Conservation (phyloP, 64 coral and sea anemone species). For the Porites lutea region DNA sequence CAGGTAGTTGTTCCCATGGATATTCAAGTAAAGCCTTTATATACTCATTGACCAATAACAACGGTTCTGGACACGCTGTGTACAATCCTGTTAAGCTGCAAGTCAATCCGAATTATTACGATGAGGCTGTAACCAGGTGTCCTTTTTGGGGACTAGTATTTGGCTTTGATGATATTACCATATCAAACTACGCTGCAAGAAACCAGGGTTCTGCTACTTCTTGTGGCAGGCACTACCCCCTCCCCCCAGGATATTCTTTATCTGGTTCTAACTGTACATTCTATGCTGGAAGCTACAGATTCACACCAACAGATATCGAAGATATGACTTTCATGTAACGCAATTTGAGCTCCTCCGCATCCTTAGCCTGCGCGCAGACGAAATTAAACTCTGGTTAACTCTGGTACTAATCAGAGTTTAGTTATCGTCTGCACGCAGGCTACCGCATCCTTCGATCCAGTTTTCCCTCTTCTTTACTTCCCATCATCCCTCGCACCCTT, state of each 20-base stretch:
- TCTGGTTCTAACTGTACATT: neutral
- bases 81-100: neutral
- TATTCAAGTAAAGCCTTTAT: neutral
- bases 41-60: neutral
- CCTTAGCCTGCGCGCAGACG: too few species aligned
- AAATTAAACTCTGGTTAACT: too few species aligned
- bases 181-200: neutral
- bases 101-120: neutral
- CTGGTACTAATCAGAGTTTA: too few species aligned
- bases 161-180: neutral
- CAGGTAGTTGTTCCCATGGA: neutral
- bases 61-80: neutral
- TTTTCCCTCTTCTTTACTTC: too few species aligned
- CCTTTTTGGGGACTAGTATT: neutral
- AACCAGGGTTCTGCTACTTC: neutral
- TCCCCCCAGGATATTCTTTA: neutral
- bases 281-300: neutral
- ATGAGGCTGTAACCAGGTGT: neutral
- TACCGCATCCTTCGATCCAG: too few species aligned
- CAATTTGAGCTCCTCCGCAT: too few species aligned
- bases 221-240: neutral
- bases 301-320: neutral
- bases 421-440: too few species aligned
- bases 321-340: too few species aligned
- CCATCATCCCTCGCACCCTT: too few species aligned